A percentile compares a stretch with the other conserved stretches of the same genome.
phyloP scores from a whole-genome alignment of 1,140 invertebrate genomes.

The Hypsibius dujardini region DNA sequence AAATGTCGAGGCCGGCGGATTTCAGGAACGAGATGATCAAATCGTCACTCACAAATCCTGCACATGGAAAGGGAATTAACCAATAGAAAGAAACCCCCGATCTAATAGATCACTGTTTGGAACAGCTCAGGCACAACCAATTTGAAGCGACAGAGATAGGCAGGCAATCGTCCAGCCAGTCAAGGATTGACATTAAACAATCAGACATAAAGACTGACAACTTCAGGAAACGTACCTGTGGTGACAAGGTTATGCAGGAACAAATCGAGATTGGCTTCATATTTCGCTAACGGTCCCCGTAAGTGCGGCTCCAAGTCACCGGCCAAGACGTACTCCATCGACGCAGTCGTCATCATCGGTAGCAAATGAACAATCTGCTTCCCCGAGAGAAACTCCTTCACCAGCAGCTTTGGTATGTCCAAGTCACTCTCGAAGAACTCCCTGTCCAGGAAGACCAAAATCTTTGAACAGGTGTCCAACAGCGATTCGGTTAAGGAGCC shows the following conservation, averaged over 20 bases:
- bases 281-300: not conserved
- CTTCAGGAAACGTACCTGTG: not conserved
- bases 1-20: not conserved
- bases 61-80: no score
- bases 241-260: slow-evolving; percentile 1
- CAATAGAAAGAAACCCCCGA: slow-evolving; percentile 2
- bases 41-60: not conserved
- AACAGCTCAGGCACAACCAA: not conserved
- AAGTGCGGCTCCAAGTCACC: not conserved
- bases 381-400: not conserved
- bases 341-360: not conserved
- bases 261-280: not conserved
- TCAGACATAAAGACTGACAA: not conserved
- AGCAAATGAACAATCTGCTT: not conserved
- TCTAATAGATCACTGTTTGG: not conserved
- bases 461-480: not conserved
- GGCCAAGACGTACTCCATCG: not conserved
- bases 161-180: no score
- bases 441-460: not conserved
- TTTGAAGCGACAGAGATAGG: no score
- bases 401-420: not conserved
- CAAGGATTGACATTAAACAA: no score
- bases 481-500: not conserved
- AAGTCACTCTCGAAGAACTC: not conserved
- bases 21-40: not conserved